Conservation (phyloP, 2,797 vertebrate species). For the Apogon talboti region DNA sequence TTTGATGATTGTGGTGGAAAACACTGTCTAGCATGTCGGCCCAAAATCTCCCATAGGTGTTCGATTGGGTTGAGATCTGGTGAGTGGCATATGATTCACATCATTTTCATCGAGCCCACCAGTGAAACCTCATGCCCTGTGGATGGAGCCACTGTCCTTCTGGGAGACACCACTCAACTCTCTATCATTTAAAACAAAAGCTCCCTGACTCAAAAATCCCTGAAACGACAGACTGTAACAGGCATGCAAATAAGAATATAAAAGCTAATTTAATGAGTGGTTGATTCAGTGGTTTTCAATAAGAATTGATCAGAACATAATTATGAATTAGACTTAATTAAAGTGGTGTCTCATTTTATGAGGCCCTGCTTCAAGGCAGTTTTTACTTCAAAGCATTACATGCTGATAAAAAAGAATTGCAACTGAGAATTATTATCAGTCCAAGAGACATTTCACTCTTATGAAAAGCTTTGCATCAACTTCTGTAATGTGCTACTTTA, state of each 20-base stretch:
- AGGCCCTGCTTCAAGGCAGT: conserved; percentile 47
- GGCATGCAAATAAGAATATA: conserved; percentile 25
- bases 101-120: too few species aligned
- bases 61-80: too few species aligned
- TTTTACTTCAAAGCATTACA: conserved; percentile 61
- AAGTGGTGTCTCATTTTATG: conserved; percentile 44
- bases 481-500: conserved; percentile 39
- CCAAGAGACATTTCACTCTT: conserved; percentile 58
- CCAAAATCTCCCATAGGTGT: too few species aligned
- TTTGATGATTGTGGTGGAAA: too few species aligned
- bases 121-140: too few species aligned
- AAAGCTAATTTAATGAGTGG: conserved; percentile 56
- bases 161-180: too few species aligned
- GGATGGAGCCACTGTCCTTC: too few species aligned
- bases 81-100: too few species aligned
- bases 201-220: neutral
- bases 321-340: conserved; percentile 62
- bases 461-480: conserved; percentile 63
- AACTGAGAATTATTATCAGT: conserved; percentile 50
- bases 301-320: conserved; percentile 65
- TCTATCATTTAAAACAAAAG: conserved; percentile 5
- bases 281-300: conserved; percentile 56
- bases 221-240: conserved; percentile 3
- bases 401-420: conserved; percentile 46
- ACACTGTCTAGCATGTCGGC: too few species aligned